Conservation (phyloP, 2,888 invertebrate genomes). For the Drosophila leonis region DNA sequence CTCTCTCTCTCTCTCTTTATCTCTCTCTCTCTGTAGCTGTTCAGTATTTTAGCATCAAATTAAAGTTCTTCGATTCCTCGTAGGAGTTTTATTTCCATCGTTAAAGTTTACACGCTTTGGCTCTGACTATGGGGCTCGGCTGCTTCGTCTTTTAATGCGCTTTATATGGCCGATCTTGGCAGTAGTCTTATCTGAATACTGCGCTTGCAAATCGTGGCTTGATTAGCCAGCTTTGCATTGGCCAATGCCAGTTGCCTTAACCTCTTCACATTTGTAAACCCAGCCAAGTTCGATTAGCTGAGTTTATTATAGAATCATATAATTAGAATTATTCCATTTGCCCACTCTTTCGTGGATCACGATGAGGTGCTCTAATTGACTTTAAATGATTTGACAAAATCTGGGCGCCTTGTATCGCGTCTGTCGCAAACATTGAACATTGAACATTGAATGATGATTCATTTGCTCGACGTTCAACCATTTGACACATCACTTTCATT, state of each 20-base stretch:
- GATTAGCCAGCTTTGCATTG: constrained; percentile 17
- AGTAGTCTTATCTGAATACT: constrained; percentile 60
- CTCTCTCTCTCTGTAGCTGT: constrained; percentile 9
- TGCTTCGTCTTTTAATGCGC: constrained; percentile 37
- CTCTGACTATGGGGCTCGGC: background rate
- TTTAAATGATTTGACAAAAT: constrained; percentile 42
- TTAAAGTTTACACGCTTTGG: constrained; percentile 34
- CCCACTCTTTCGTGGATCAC: background rate
- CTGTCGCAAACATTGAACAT: constrained; percentile 26
- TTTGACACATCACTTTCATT: constrained; percentile 46
- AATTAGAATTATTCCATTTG: constrained; percentile 4
- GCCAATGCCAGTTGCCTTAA: no score
- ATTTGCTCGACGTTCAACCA: constrained; percentile 13
- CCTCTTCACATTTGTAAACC: background rate
- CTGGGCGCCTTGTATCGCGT: constrained; percentile 33
- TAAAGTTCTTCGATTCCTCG: constrained; percentile 46
- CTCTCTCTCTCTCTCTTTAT: background rate
- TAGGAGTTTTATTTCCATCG: constrained; percentile 33
- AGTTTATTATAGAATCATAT: background rate
- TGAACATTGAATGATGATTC: constrained; percentile 45
- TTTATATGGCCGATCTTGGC: constrained; percentile 60
- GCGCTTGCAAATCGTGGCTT: constrained; percentile 49
- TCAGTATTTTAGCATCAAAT: constrained; percentile 75
- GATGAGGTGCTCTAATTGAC: constrained; percentile 34
- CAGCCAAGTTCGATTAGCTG: no score